These are phyloP conservation scores for Leptinotarsa juncta DNA, from an alignment of 2,888 invertebrate genomes.

Conservation along the genomic window DNA sequence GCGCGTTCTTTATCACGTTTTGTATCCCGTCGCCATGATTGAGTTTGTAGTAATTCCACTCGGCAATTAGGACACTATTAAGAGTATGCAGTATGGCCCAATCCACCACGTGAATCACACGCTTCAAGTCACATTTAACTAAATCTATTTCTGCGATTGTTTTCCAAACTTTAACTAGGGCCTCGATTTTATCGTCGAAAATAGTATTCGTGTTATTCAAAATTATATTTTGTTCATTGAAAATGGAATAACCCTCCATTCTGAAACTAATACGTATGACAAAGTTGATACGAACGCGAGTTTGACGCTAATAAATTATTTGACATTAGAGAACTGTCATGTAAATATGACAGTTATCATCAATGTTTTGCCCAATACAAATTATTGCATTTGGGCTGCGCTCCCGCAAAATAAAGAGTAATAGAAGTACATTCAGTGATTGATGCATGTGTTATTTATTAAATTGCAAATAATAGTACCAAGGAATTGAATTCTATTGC, in stretches of 20 bases:
- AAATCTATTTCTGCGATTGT: constrained; percentile 54
- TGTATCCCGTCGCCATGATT: constrained; percentile 33
- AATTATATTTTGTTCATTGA: constrained; percentile 59
- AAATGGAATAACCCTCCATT: constrained; percentile 41
- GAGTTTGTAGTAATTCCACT: constrained; percentile 61
- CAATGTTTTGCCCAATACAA: neutral
- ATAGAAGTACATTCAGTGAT: too few relatives aligned
- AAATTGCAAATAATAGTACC: too few relatives aligned
- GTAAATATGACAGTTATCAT: neutral
- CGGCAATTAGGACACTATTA: constrained; percentile 60
- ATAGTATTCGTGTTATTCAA: constrained; percentile 57
- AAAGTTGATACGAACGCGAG: neutral
- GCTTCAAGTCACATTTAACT: constrained; percentile 52
- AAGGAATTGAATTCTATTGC: too few relatives aligned
- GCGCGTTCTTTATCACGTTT: constrained; percentile 56
- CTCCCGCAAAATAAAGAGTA: too few relatives aligned
- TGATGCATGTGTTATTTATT: too few relatives aligned
- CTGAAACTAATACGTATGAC: neutral
- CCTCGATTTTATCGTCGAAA: constrained; percentile 57
- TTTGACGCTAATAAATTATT: neutral
- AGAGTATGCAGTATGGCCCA: constrained; percentile 62
- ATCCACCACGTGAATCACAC: constrained; percentile 59
- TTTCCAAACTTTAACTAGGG: constrained; percentile 59
- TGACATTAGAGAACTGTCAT: neutral
- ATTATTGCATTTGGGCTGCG: too few relatives aligned